Percentiles rank a stretch among this genome's conserved stretches.
Evolutionary conservation across 2,888 invertebrate genomes (phyloP).

Genomic region (Polydrusus tereticollis): DNA sequence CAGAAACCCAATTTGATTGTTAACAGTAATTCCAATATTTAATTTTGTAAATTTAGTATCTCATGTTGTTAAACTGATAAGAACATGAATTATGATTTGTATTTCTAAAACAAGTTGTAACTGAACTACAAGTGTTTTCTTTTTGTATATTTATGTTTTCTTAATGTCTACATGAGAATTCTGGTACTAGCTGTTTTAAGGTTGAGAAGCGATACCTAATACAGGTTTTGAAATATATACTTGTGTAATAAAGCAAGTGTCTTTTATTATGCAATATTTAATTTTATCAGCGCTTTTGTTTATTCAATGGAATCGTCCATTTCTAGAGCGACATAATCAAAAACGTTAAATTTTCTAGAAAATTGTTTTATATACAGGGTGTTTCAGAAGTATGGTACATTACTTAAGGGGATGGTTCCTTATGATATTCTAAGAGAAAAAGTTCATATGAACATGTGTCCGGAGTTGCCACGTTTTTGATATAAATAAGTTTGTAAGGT

Average conservation of each 20-base stretch:
- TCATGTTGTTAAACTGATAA: constrained; percentile 41
- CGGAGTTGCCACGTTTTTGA: too few species aligned
- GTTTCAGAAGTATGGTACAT: too few species aligned
- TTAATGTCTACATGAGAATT: constrained; percentile 1
- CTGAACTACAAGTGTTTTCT: neutral
- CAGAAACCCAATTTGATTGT: constrained; percentile 17
- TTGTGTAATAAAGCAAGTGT: constrained; percentile 9
- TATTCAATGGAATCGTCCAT: too few species aligned
- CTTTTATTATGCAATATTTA: too few species aligned
- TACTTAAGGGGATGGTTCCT: too few species aligned
- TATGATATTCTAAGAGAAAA: too few species aligned
- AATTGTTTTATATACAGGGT: too few species aligned
- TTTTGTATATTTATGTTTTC: neutral
- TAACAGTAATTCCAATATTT: constrained; percentile 1
- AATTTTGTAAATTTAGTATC: constrained; percentile 13
- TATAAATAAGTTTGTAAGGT: too few species aligned
- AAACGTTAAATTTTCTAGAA: too few species aligned
- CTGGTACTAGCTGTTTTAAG: constrained; percentile 1
- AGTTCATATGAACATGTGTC: too few species aligned
- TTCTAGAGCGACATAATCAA: too few species aligned
- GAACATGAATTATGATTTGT: constrained; percentile 21
- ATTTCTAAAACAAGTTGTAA: neutral
- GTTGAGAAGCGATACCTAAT: constrained; percentile 39
- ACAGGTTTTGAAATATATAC: constrained; percentile 26
- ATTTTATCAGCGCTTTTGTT: too few species aligned